These are phyloP conservation scores for Pimpla rufipes DNA, from an alignment of 2,888 invertebrate species.

Conservation along the genomic window DNA sequence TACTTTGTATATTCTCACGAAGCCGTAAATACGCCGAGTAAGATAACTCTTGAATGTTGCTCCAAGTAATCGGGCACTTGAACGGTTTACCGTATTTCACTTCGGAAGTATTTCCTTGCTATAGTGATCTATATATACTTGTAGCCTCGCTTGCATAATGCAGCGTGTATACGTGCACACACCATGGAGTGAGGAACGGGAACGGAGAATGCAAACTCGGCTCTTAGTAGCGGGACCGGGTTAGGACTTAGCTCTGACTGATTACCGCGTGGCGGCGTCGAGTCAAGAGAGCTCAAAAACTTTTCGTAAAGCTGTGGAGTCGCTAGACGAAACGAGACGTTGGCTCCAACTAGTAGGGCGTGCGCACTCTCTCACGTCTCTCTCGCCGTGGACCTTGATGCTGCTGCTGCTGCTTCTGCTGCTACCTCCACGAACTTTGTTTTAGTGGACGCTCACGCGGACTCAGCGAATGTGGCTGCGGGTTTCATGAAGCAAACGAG, in stretches of 20 bases:
- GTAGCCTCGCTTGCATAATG: constrained; percentile 12
- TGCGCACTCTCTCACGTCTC: constrained; percentile 7
- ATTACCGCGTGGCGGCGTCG: constrained; percentile 56
- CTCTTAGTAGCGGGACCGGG: constrained; percentile 27
- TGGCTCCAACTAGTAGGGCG: constrained; percentile 31
- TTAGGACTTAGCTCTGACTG: constrained; percentile 41
- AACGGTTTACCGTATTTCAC: constrained; percentile 41
- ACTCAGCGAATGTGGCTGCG: constrained; percentile 28
- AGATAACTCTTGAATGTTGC: constrained; percentile 43
- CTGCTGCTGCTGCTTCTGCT: background rate
- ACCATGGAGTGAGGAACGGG: constrained; percentile 3
- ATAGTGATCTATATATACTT: background rate
- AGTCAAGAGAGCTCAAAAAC: constrained; percentile 48
- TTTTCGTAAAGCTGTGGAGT: constrained; percentile 46
- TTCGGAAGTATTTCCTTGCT: background rate
- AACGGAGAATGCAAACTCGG: constrained; percentile 46
- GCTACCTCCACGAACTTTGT: constrained; percentile 38
- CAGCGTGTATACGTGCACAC: constrained; percentile 11
- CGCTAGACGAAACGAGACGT: constrained; percentile 33
- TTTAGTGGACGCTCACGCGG: constrained; percentile 40
- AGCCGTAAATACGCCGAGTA: constrained; percentile 28
- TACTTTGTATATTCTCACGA: constrained; percentile 28
- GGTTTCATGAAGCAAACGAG: constrained; percentile 27
- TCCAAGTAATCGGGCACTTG: constrained; percentile 55
- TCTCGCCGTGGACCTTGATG: constrained; percentile 18